Evolutionary conservation across 2,113 vertebrate species (phyloP), one percentile per base, ranked within the genome.

Genomic region (Channa argus): DNA sequence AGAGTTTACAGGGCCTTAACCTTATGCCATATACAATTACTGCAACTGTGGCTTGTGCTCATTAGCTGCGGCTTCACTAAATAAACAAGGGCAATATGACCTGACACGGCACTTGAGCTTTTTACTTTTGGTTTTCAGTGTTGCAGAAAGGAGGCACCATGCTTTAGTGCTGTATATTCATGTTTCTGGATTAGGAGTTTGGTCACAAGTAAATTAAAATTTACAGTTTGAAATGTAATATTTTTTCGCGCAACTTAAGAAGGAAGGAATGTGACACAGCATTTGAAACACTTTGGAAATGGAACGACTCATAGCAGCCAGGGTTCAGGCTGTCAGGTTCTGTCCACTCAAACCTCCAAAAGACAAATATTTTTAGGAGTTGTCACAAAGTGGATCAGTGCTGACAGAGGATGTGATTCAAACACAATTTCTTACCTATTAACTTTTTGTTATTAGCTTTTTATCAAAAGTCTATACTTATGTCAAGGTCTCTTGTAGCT

Each of bases 11-110:
- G 74, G 74, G 80, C 77, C 76, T 78, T 85, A 83, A 79, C 82
- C 86, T 66, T 58, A 71, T 86, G 88, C 80, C 86, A 89, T 70
- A 58, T 80, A n/a, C 73, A 78, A 86, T 92, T 89, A 88, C 74
- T 67, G 63, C 66, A 55, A n/a, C 36, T 59, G 81, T 74, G 63
- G 61, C 64, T 73, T 63, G 54, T 43, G 44, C 68, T 86, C 63
- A 71, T 89, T 84, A 84, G 71, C 61, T 63, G 38, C 72, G 41
- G 61, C 64, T 76, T 65, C 50, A 43, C 67, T 41, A 62, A 84
- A 86, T 82, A 73, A 86, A 76, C 77, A 78, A 79, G 70, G 74
- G 71, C 70, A 64, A 65, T 50, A 49, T 56, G 78, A 73, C 71
- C 84, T 65, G 63, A 74, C 14, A 6, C 53, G 14, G 39, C 9